phyloP scores from a whole-genome alignment of 2,888 invertebrate genomes.

The Meta bourneti region DNA sequence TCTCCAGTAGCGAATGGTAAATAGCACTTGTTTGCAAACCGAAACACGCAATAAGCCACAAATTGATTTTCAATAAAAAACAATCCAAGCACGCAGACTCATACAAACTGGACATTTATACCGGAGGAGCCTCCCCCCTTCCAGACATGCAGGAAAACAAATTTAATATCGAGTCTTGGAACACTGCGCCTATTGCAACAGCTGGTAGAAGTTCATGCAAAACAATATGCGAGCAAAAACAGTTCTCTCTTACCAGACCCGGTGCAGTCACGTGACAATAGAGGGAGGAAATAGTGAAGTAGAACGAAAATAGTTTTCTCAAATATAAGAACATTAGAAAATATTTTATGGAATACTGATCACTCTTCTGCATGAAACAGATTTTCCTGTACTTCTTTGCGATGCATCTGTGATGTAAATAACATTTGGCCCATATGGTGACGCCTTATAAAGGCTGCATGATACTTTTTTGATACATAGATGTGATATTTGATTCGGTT shows the following conservation, averaged over 20 bases:
- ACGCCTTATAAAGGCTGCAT: too few species aligned
- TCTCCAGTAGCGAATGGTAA: too few species aligned
- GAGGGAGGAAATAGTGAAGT: not conserved
- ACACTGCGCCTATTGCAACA: not conserved
- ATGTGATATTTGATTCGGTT: too few species aligned
- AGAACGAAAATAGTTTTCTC: not conserved
- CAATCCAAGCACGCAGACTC: not conserved
- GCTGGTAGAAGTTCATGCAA: not conserved
- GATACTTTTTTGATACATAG: too few species aligned
- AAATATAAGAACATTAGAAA: not conserved
- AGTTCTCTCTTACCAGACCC: too few species aligned
- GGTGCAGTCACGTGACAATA: too few species aligned
- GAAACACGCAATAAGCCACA: not conserved
- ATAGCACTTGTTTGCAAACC: not conserved
- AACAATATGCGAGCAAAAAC: not conserved
- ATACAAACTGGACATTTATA: not conserved
- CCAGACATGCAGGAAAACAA: not conserved
- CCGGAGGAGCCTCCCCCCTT: not conserved
- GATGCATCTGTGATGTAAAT: too few species aligned
- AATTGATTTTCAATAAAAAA: not conserved
- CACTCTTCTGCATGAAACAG: too few species aligned
- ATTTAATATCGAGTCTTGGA: not conserved
- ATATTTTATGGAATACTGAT: too few species aligned
- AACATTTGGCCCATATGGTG: too few species aligned
- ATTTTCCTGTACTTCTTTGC: too few species aligned